Conservation (phyloP, 2,797 vertebrate species). For the Tolypeutes matacus region DNA sequence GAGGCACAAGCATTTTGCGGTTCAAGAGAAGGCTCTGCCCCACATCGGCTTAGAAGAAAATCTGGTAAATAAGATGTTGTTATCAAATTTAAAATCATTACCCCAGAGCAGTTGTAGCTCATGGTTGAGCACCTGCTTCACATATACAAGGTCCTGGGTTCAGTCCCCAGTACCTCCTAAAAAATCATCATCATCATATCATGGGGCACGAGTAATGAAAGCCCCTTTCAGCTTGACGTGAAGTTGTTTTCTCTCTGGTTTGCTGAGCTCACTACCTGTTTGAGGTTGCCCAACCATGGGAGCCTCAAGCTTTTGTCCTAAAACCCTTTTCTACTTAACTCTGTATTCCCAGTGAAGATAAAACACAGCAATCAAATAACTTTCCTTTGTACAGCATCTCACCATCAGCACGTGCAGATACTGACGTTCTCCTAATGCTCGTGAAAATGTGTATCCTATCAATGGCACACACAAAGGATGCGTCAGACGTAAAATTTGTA, state of each 20-base stretch:
- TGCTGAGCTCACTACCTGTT: background rate
- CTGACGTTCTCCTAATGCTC: background rate
- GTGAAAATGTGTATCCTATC: background rate
- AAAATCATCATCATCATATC: background rate
- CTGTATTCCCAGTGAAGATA: background rate
- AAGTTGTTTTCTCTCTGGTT: background rate
- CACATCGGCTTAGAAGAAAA: conserved; percentile 94
- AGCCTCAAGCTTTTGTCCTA: background rate
- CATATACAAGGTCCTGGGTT: too few relatives aligned
- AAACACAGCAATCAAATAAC: background rate
- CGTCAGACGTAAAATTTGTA: background rate
- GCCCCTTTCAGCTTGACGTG: background rate
- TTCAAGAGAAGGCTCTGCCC: conserved; percentile 91
- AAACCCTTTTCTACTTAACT: background rate
- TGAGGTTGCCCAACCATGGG: background rate
- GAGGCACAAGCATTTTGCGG: conserved; percentile 89
- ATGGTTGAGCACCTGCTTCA: too few relatives aligned
- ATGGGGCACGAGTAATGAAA: background rate
- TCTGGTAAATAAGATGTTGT: conserved; percentile 89
- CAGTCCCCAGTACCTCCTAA: too few relatives aligned
- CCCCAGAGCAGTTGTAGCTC: too few relatives aligned
- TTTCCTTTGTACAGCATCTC: background rate
- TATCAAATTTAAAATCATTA: background rate
- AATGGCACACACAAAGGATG: background rate
- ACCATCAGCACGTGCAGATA: background rate